Evolutionary conservation across 2,797 vertebrate species (phyloP), one percentile per base, ranked within the genome.

Genomic region (Chaunax sp.): DNA sequence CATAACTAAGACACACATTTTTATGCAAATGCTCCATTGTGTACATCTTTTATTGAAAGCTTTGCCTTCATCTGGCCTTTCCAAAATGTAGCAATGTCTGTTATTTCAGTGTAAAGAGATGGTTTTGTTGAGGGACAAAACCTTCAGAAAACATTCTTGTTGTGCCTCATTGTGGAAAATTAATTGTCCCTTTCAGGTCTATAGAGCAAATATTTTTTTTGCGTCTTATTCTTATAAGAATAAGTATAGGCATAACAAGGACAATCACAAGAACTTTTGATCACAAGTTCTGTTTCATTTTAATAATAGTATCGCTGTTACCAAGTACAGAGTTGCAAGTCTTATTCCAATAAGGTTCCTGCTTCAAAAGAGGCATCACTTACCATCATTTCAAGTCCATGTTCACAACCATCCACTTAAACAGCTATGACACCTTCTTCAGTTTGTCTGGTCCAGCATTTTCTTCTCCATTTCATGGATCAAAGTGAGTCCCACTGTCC

Each of bases 331-430:
- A 60, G 46, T 18, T 72, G 60, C 47, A 61, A 75, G 66, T 62
- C 74, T 60, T 47, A 61, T 63, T 85, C 81, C 81, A 61, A 67
- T 61, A 51, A 69, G 56, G 67, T 69, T 69, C 20, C 41, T 71
- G 41, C 40, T 69, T 67, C 41, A 60, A 45, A 25, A 66, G 50
- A 67, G 51, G 47, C 50, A 22, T 65, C 75, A 90, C 80, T 87
- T 77, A 86, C 80, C 88, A 73, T 69, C 41, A 56, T 37, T 28
- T 50, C 58, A 75, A 57, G 75, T 88, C 82, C 81, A 63, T 40
- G 23, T 73, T 75, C 53, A 33, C 51, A 72, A 51, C 16, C 63
- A 73, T 60, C 72, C 64, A 49, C 41, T 61, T 25, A 69, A 25
- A 52, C 19, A 35, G 51, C 49, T 68, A 30, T 10, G 64, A 33